phyloP scores from a whole-genome alignment of 2,797 vertebrate species.

The Tapirus indicus region DNA sequence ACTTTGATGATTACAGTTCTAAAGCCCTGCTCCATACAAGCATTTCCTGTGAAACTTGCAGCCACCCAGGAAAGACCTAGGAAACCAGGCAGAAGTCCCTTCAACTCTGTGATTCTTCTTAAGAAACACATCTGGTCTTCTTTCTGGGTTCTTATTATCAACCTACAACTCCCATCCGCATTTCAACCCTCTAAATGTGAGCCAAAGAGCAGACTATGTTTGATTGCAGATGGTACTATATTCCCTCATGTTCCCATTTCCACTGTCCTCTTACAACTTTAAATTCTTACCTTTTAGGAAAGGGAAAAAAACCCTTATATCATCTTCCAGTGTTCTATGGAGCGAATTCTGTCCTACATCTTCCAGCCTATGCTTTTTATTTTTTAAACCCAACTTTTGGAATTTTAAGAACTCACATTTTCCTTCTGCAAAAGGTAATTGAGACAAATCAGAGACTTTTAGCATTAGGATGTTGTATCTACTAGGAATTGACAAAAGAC shows the following conservation, averaged over 20 bases:
- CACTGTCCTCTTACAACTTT: too few relatives aligned
- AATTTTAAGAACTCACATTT: neutral
- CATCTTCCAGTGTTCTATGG: neutral
- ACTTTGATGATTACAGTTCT: neutral
- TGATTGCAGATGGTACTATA: fast-evolving
- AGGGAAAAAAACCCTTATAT: neutral
- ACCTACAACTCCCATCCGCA: neutral
- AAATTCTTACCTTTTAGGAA: too few relatives aligned
- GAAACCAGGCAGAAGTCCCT: neutral
- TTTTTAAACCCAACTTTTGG: neutral
- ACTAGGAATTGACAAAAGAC: neutral
- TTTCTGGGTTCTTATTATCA: neutral
- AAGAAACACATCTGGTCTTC: neutral
- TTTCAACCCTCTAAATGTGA: neutral
- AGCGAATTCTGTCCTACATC: neutral
- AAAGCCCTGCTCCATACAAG: neutral
- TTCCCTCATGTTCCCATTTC: neutral
- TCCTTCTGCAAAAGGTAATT: neutral
- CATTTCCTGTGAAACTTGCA: neutral
- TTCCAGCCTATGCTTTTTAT: neutral
- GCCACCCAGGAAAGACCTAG: neutral
- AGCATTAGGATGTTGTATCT: neutral
- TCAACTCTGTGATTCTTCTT: neutral
- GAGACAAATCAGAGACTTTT: neutral
- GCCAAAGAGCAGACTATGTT: neutral